These are phyloP conservation scores for Ellobium chinense DNA, from an alignment of 2,888 invertebrate species.

Conservation along the genomic window DNA sequence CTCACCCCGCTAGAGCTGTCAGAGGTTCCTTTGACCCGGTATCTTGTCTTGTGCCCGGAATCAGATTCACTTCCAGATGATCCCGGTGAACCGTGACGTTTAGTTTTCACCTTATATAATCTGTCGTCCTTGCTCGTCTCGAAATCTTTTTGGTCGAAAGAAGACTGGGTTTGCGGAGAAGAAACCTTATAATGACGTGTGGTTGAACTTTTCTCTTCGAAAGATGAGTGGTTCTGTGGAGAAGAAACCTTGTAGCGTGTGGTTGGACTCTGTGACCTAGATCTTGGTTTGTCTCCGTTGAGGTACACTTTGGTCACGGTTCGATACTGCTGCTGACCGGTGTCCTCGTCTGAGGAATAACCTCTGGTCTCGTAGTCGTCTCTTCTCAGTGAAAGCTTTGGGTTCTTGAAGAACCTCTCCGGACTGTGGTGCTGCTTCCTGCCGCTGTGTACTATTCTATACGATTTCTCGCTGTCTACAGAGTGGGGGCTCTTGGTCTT, in stretches of 20 bases:
- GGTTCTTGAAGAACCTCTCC: conserved; percentile 42
- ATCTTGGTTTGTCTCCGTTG: conserved; percentile 12
- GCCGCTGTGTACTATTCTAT: conserved; percentile 11
- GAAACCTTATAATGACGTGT: too few relatives aligned
- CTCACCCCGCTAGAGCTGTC: not conserved
- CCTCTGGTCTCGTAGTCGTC: conserved; percentile 2
- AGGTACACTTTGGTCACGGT: conserved; percentile 41
- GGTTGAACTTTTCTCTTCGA: conserved; percentile 4
- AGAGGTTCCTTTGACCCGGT: conserved; percentile 25
- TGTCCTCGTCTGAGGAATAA: conserved; percentile 33
- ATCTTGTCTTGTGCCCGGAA: conserved; percentile 12
- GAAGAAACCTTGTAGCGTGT: conserved; percentile 39
- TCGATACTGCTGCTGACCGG: conserved; percentile 17
- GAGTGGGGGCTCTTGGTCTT: not conserved
- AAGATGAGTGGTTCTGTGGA: conserved; percentile 2
- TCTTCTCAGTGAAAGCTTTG: conserved; percentile 30
- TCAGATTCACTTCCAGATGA: conserved; percentile 3
- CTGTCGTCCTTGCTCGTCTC: not conserved
- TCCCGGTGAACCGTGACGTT: not conserved
- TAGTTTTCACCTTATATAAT: not conserved
- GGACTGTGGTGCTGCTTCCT: conserved; percentile 39
- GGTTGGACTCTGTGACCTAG: conserved; percentile 32
- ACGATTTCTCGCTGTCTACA: not conserved
- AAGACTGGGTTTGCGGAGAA: too few relatives aligned
- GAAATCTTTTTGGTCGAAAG: not conserved